Evolutionary conservation across 2,113 vertebrate genomes (phyloP).

Genomic region (Poicephalus meyeri): DNA sequence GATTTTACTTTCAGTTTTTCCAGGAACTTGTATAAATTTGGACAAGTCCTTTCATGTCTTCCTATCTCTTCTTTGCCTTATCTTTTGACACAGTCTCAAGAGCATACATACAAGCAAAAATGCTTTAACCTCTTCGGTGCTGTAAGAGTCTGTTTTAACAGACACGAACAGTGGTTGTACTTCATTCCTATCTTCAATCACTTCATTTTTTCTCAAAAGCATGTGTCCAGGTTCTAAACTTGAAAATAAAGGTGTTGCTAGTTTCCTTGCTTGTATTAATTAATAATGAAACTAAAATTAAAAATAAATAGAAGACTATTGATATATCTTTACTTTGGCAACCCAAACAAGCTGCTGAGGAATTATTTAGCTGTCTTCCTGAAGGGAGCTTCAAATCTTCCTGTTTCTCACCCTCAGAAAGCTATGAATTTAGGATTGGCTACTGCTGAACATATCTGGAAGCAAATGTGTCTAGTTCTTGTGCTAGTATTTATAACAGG

Average conservation of each 20-base stretch:
- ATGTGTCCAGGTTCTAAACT: background rate
- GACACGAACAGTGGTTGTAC: background rate
- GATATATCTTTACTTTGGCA: background rate
- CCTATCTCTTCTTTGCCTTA: background rate
- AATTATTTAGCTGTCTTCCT: background rate
- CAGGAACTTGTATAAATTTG: background rate
- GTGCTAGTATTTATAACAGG: background rate
- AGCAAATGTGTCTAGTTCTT: background rate
- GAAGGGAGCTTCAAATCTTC: background rate
- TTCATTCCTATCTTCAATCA: background rate
- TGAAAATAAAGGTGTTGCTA: background rate
- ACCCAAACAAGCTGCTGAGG: background rate
- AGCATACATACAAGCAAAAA: background rate
- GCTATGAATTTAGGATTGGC: background rate
- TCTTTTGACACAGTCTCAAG: background rate
- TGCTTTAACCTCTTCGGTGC: accelerated
- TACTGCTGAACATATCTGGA: background rate
- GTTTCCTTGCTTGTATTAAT: background rate
- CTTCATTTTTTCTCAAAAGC: background rate
- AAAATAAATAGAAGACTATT: background rate
- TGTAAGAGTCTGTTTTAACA: background rate
- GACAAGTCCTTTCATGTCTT: background rate
- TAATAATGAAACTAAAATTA: background rate
- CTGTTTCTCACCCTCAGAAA: background rate
- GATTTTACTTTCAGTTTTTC: background rate